Base-by-base conservation (phyloP, 2,797 vertebrate genomes). In the Molossus molossus region DNA sequence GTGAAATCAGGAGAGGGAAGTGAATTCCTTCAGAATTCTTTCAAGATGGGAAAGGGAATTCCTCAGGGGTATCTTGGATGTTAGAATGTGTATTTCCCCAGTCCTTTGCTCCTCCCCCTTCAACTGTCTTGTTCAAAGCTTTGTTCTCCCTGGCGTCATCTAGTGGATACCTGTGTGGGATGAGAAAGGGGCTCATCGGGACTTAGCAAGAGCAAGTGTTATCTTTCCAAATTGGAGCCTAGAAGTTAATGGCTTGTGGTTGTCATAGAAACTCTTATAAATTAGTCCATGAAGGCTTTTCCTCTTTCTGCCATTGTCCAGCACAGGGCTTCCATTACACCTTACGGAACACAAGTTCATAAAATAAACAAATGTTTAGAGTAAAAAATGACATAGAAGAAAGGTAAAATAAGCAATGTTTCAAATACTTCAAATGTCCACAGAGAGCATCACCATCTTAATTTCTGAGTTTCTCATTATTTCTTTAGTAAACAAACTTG, bases 401-500 rank as follows among this genome's bases (percentile, higher is more conserved):
- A 82, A 29, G 89, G 25, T 67, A 50, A 6, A 82, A 8, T 65
- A 87, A 87, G 37, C 14, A 64, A 6, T 75, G 40, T 82, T 90
- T 69, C 21, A 60, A 67, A 21, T 1, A 20, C 37, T 92, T 72
- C 25, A 86, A 77, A 14, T 6, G 72, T 64, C 27, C 57, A 17
- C 1, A 69, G 29, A 77, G 60, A 64, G 53, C 9, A 67, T 9
- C 29, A 27, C 1, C 6, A 20, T 75, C 17, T 72, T 89, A 15
- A 23, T 64, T 84, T 84, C 85, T 87, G 18, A 87, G 57, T 53
- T 81, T 86, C n/a, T 89, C 50, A 40, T 73, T 50, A 45, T 82
- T 91, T 88, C 29, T 79, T 79, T 84, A 9, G 57, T 62, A 82
- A 62, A 69, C 62, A 45, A 89, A 10, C 33, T 45, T 70, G 64